Conservation (phyloP, 1,140 invertebrate species). For the Drosophila sucinea region DNA sequence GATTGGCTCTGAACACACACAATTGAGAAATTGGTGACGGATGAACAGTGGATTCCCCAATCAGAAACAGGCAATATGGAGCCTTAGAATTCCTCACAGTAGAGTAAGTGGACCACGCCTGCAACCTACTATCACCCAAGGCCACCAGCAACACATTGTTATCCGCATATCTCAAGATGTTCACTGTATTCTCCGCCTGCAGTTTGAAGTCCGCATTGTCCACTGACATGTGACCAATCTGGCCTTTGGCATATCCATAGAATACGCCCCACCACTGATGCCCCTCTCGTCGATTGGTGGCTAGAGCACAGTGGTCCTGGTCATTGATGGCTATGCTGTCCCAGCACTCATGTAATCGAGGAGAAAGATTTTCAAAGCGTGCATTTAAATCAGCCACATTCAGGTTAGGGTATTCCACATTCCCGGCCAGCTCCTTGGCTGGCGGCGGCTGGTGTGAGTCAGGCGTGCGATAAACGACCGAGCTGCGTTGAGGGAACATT, state of each 20-base stretch:
- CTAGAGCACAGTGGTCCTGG: conserved; percentile 49
- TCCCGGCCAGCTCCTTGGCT: conserved; percentile 53
- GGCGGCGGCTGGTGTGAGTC: conserved; percentile 50
- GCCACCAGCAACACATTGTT: conserved; percentile 64
- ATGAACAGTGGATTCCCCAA: conserved; percentile 54
- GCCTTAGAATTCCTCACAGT: conserved; percentile 40
- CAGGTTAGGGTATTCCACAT: conserved; percentile 68
- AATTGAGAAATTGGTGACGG: conserved; percentile 60
- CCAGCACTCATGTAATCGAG: conserved; percentile 61
- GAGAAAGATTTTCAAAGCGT: conserved; percentile 61
- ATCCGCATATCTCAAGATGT: conserved; percentile 55
- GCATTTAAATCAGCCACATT: conserved; percentile 63
- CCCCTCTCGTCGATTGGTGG: conserved; percentile 64
- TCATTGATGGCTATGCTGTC: conserved; percentile 64
- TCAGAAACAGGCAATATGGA: conserved; percentile 54
- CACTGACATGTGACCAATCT: conserved; percentile 44
- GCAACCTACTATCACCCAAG: conserved; percentile 51
- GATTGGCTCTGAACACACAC: conserved; percentile 42
- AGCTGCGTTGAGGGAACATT: conserved; percentile 62
- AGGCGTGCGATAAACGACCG: conserved; percentile 48
- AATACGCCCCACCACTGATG: conserved; percentile 64
- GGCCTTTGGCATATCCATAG: conserved; percentile 39
- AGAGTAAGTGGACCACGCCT: conserved; percentile 69
- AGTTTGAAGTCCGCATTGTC: conserved; percentile 61
- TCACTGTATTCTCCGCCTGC: conserved; percentile 58